phyloP scores from a whole-genome alignment of 2,797 vertebrate genomes.

The Oryzias dopingdopingensis region DNA sequence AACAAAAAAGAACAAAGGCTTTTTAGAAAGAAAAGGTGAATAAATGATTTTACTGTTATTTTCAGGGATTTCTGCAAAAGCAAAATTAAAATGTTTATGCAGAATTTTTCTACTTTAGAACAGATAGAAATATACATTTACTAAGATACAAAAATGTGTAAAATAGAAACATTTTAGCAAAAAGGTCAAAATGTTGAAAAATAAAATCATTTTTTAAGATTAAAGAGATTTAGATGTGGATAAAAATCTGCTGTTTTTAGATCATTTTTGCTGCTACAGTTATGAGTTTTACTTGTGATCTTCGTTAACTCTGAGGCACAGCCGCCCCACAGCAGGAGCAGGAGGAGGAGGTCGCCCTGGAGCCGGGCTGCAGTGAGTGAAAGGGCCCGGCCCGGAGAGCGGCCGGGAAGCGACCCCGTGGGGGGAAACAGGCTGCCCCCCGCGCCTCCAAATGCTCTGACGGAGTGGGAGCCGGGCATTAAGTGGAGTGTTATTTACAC shows the following conservation, averaged over 20 bases:
- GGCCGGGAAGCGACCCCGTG: conserved; percentile 33
- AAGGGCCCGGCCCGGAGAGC: conserved; percentile 31
- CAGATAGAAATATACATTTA: not conserved
- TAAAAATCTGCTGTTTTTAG: too few relatives aligned
- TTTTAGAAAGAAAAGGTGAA: not conserved
- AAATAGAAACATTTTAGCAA: not conserved
- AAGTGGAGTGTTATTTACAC: conserved; percentile 80
- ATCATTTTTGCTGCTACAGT: too few relatives aligned
- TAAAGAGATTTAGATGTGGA: too few relatives aligned
- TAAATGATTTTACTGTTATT: not conserved
- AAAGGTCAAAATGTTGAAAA: not conserved
- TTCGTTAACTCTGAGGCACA: too few relatives aligned
- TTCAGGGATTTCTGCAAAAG: not conserved
- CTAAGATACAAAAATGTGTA: not conserved
- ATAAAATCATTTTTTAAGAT: too few relatives aligned
- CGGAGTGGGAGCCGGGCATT: conserved; percentile 74
- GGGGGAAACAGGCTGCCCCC: conserved; percentile 47
- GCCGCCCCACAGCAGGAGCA: too few relatives aligned
- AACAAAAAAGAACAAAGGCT: not conserved
- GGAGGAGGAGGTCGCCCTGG: not conserved
- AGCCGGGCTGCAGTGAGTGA: conserved; percentile 26
- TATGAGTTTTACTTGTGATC: too few relatives aligned
- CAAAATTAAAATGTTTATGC: not conserved
- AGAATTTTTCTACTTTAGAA: not conserved
- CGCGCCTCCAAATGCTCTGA: conserved; percentile 70